Base-by-base conservation (phyloP, 2,888 invertebrate genomes). In the Xestia c-nigrum region DNA sequence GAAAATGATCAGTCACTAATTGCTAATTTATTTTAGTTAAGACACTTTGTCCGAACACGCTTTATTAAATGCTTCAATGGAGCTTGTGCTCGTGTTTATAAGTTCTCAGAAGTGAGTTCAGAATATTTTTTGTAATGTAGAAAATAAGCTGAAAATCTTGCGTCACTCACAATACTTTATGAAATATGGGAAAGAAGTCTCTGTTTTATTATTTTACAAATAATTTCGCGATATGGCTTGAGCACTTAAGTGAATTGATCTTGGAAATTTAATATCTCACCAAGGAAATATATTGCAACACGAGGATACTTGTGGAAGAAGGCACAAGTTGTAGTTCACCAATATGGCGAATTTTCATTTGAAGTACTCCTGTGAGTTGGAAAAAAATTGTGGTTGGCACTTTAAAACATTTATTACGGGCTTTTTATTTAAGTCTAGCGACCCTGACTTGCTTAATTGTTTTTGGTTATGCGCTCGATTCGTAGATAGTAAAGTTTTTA, bases 341-440 rank as follows among this genome's bases (percentile, higher is more conserved):
- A 64, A 72, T 73, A 72, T 46, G 66, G 72, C 47, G 57, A 72
- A 61, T 74, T 74, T 85, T 64, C 10, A 71, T 68, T 70, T 70
- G 65, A 63, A 81, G 55, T 38, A 71, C 64, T 72, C 38, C 38
- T 47, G 71, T 46, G 69, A 47, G 57, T 78, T 81, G 67, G 87
- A 88, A 90, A 91, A 91, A 89, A 92, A 90, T 91, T 90, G 87
- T 88, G 90, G 86, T 86, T 87, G 66, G 70, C 79, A 86, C 76
- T 88, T 89, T 88, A 83, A 84, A 90, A 86, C 85, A 90, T 89
- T 90, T 90, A 88, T 89, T 81, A 85, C 83, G 73, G 74, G 80
- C 77, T 84, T 89, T 88, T 89, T 90, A 87, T 82, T 85, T 74
- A 78, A 71, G 68, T 69, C 31, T 47, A 82, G 69, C 80, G 83